Conservation (phyloP, 2,113 vertebrate genomes). For the Gallinago undulata region DNA sequence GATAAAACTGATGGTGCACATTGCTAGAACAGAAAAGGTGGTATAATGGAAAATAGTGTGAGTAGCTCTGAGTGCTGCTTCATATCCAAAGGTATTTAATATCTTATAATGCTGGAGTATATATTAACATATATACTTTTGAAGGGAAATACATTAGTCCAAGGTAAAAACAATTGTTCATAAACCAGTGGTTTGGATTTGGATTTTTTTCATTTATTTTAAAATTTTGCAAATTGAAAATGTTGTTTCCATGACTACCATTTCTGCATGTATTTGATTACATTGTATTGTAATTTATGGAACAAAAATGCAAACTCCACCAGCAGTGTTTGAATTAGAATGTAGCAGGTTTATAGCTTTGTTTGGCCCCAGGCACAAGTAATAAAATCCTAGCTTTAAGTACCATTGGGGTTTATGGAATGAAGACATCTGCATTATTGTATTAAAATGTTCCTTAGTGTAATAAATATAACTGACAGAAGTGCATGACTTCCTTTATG, state of each 20-base stretch:
- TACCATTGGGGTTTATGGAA: slow-evolving; percentile 79
- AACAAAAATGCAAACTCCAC: slow-evolving; percentile 63
- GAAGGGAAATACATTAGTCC: slow-evolving; percentile 13
- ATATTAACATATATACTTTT: neutral
- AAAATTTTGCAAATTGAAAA: slow-evolving; percentile 64
- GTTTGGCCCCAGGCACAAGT: slow-evolving; percentile 77
- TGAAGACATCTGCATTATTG: slow-evolving; percentile 84
- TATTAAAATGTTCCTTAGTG: slow-evolving; percentile 81
- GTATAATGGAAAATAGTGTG: neutral
- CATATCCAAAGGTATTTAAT: neutral
- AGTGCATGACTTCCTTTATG: slow-evolving; percentile 76
- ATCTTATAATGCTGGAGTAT: slow-evolving; percentile 5
- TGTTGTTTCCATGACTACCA: slow-evolving; percentile 64
- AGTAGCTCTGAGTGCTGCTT: slow-evolving; percentile 22
- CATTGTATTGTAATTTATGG: slow-evolving; percentile 71
- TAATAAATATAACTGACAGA: slow-evolving; percentile 84
- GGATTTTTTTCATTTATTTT: slow-evolving; percentile 42
- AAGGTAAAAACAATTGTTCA: slow-evolving; percentile 44
- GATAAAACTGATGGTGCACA: neutral
- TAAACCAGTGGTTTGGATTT: neutral
- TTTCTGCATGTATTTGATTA: slow-evolving; percentile 75
- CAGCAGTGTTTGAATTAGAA: slow-evolving; percentile 70
- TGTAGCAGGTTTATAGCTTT: slow-evolving; percentile 78
- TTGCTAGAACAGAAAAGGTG: neutral
- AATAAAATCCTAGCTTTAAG: slow-evolving; percentile 82